Percentiles rank a stretch among this genome's conserved stretches.
phyloP scores from a whole-genome alignment of 2,113 vertebrate species.

The Petroica traversi region DNA sequence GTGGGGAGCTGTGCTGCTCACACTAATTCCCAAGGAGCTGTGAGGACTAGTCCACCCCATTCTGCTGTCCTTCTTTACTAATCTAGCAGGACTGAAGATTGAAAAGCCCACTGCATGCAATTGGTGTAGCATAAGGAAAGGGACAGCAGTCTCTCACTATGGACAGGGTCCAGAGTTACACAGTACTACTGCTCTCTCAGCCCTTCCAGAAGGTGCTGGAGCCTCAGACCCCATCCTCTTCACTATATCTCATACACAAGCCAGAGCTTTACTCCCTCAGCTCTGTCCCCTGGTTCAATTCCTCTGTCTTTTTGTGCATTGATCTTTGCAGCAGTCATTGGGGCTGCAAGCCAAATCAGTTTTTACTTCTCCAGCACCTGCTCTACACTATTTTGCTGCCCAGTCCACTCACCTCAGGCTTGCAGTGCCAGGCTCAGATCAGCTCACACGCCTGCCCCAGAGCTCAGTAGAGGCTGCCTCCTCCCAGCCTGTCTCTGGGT shows the following conservation, averaged over 20 bases:
- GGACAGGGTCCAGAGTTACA: neutral
- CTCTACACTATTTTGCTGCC: neutral
- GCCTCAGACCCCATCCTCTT: neutral
- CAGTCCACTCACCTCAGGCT: conserved; percentile 55
- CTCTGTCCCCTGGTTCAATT: neutral
- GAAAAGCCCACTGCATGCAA: neutral
- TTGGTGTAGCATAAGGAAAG: neutral
- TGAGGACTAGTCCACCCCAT: neutral
- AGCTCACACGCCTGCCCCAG: neutral
- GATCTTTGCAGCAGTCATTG: neutral
- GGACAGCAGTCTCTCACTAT: neutral
- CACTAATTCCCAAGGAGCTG: neutral
- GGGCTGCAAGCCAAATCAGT: neutral
- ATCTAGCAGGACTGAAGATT: neutral
- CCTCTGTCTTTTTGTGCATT: neutral
- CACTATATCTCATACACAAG: neutral
- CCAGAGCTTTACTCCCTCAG: neutral
- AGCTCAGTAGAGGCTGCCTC: neutral
- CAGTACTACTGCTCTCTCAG: neutral
- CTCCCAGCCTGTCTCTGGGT: neutral
- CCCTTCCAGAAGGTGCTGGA: neutral
- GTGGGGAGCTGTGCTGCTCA: neutral
- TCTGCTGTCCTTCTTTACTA: neutral
- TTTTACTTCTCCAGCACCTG: neutral
- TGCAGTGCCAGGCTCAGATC: conserved; percentile 10